Evolutionary conservation across 2,888 invertebrate genomes (phyloP).

Genomic region (Steromphala cineraria): DNA sequence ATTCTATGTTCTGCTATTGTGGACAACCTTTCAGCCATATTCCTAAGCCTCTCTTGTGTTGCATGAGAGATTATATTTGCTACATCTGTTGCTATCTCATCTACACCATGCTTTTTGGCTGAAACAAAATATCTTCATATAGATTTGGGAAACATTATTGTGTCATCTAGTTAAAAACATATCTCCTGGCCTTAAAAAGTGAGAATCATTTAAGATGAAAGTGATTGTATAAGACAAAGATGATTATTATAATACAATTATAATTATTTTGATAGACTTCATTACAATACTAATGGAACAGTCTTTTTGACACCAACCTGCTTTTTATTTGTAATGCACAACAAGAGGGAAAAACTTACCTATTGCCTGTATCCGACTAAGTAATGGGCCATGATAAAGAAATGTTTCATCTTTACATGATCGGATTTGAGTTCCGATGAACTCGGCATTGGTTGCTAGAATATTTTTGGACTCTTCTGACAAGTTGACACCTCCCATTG

Average conservation of each 20-base stretch:
- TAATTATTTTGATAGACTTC: too few species aligned
- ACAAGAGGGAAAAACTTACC: conserved; percentile 76
- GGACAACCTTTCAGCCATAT: conserved; percentile 91
- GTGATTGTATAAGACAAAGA: too few species aligned
- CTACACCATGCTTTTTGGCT: conserved; percentile 84
- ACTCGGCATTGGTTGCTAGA: conserved; percentile 87
- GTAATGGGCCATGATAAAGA: conserved; percentile 84
- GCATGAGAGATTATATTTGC: conserved; percentile 94
- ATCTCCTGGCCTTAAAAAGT: too few species aligned
- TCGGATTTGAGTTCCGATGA: conserved; percentile 90
- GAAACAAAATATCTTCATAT: conserved; percentile 44
- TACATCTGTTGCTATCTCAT: conserved; percentile 91
- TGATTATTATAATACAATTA: too few species aligned
- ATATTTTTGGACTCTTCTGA: conserved; percentile 97
- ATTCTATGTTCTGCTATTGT: conserved; percentile 95
- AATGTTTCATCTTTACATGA: conserved; percentile 95
- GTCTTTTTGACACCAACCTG: too few species aligned
- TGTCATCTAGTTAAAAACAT: neutral
- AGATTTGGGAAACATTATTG: neutral
- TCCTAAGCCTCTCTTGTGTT: conserved; percentile 93
- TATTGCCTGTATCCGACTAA: conserved; percentile 84
- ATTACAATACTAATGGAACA: too few species aligned
- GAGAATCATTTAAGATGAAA: too few species aligned
- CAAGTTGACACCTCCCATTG: conserved; percentile 98
- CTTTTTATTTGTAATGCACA: too few species aligned